These are phyloP conservation scores for Leguminivora glycinivorella DNA, from an alignment of 1,140 invertebrate species.

Conservation along the genomic window DNA sequence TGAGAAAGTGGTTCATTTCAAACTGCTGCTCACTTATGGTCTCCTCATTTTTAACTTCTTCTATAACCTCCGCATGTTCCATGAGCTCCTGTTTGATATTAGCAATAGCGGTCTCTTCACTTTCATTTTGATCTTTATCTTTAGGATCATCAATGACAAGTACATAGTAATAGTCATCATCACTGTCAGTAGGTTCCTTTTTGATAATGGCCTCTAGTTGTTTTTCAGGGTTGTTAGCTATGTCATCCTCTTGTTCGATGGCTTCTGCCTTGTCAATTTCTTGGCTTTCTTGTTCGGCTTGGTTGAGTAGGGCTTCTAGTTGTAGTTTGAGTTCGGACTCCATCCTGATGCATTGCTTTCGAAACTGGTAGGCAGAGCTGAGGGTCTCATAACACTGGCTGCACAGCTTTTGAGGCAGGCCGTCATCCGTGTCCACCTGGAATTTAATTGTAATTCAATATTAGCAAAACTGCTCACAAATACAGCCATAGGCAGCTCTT, in stretches of 20 bases:
- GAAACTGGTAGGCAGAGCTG: constrained; percentile 70
- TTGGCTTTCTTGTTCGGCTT: constrained; percentile 41
- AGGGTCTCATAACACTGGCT: constrained; percentile 59
- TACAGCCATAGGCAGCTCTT: no score
- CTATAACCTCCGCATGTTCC: constrained; percentile 29
- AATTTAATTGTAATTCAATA: constrained; percentile 37
- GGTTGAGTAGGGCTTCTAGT: constrained; percentile 45
- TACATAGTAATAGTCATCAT: constrained; percentile 72
- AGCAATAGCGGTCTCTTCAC: constrained; percentile 31
- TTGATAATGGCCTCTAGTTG: constrained; percentile 69
- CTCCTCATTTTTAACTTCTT: constrained; percentile 10
- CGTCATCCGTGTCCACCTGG: constrained; percentile 68
- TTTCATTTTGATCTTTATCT: constrained; percentile 43
- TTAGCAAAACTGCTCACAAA: no score
- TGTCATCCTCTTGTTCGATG: constrained; percentile 47
- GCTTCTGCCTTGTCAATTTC: constrained; percentile 37
- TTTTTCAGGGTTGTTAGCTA: constrained; percentile 62
- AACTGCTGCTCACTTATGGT: constrained; percentile 32
- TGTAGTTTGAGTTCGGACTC: constrained; percentile 66
- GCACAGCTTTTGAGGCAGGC: constrained; percentile 69
- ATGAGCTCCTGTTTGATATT: constrained; percentile 36
- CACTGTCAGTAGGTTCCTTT: constrained; percentile 62
- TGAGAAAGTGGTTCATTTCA: constrained; percentile 44
- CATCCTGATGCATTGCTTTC: constrained; percentile 72
- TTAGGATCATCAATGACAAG: constrained; percentile 67